phyloP scores from a whole-genome alignment of 2,113 vertebrate species.

The Megaceryle torquata region DNA sequence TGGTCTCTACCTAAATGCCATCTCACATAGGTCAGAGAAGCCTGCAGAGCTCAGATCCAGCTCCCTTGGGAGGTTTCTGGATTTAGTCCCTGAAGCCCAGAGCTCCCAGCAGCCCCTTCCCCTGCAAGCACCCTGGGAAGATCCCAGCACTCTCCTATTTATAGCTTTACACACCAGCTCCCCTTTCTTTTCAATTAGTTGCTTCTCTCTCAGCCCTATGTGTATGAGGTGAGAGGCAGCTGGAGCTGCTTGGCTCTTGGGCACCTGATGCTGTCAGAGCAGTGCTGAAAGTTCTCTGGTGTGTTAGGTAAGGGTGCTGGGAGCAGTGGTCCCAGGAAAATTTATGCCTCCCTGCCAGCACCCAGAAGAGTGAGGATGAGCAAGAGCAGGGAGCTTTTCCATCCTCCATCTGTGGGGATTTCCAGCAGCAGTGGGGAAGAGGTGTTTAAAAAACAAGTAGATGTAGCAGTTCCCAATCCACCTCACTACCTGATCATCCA shows the following conservation, averaged over 20 bases:
- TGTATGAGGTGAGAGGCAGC: neutral
- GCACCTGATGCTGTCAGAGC: neutral
- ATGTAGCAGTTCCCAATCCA: no score
- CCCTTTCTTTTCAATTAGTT: neutral
- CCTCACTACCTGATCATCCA: no score
- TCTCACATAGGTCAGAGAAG: neutral
- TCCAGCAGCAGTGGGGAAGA: no score
- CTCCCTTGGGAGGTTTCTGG: neutral
- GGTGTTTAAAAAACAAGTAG: no score
- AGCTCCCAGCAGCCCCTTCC: neutral
- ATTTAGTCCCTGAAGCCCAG: neutral
- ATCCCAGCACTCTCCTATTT: neutral
- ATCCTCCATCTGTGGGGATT: no score
- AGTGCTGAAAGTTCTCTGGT: fast-evolving
- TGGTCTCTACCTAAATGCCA: neutral
- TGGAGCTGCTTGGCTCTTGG: neutral
- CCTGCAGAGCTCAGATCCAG: neutral
- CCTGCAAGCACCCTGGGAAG: neutral
- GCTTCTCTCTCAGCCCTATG: neutral
- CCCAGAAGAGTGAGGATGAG: neutral
- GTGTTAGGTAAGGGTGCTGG: neutral
- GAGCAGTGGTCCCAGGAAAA: neutral
- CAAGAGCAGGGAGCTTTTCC: neutral
- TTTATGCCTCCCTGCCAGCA: neutral
- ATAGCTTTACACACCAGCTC: neutral